Conservation (phyloP, 1,140 invertebrate genomes). For the Acromyrmex charruanus region DNA sequence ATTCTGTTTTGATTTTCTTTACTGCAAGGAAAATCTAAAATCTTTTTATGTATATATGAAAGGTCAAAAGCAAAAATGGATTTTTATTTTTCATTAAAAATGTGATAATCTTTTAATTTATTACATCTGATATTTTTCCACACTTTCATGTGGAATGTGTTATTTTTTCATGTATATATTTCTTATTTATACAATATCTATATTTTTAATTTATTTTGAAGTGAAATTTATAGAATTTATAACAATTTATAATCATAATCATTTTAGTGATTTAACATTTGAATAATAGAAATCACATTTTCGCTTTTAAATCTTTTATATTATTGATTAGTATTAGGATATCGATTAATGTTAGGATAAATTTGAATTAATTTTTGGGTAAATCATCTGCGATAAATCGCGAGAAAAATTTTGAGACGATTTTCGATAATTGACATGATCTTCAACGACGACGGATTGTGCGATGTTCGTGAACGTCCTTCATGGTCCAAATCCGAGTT, state of each 20-base stretch:
- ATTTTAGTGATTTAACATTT: background rate
- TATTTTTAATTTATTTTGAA: background rate
- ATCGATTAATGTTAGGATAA: background rate
- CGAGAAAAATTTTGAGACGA: background rate
- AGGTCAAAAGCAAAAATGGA: background rate
- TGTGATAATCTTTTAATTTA: background rate
- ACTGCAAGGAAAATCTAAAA: conserved; percentile 5
- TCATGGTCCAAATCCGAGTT: conserved; percentile 24
- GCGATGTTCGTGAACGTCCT: background rate
- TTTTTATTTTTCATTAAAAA: conserved; percentile 10
- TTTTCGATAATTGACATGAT: background rate
- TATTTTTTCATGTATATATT: no score
- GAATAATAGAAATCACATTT: background rate
- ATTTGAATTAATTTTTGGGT: background rate
- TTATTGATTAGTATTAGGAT: background rate
- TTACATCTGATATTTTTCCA: no score
- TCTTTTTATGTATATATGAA: no score
- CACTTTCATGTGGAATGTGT: no score
- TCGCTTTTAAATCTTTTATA: conserved; percentile 1
- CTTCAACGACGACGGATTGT: conserved; percentile 6
- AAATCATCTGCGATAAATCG: background rate
- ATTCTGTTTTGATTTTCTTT: background rate
- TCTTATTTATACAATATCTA: background rate
- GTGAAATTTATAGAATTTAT: background rate
- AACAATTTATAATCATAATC: background rate